These are phyloP conservation scores for Diloba caeruleocephala DNA, from an alignment of 2,888 invertebrate genomes.

Conservation along the genomic window DNA sequence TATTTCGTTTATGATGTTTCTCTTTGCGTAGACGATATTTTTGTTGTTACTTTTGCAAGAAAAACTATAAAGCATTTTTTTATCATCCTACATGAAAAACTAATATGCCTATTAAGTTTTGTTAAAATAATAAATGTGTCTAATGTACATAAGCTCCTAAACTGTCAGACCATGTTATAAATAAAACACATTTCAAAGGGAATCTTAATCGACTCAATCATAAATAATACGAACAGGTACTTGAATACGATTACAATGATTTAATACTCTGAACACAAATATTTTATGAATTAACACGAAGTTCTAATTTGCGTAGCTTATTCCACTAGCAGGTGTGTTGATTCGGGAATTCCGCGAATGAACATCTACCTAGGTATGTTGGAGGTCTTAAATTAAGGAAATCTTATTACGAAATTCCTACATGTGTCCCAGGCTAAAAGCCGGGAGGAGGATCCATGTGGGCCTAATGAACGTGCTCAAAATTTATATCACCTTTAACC, in stretches of 20 bases:
- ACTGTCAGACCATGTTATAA: neutral
- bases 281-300: slow-evolving; percentile 28
- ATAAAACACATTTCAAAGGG: neutral
- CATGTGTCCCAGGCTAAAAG: slow-evolving; percentile 84
- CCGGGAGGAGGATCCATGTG: slow-evolving; percentile 72
- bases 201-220: slow-evolving; percentile 3
- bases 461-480: slow-evolving; percentile 85
- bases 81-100: no score
- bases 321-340: slow-evolving; percentile 52
- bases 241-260: slow-evolving; percentile 36
- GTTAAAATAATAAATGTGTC: no score
- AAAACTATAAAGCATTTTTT: no score
- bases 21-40: no score
- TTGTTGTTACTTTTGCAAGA: no score
- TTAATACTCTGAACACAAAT: slow-evolving; percentile 10
- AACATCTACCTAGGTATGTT: slow-evolving; percentile 54
- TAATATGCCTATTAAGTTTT: no score
- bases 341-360: slow-evolving; percentile 59
- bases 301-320: slow-evolving; percentile 39
- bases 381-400: slow-evolving; percentile 84
- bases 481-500: slow-evolving; percentile 86
- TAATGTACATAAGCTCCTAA: no score
- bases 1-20: no score
- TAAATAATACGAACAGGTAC: slow-evolving; percentile 3
- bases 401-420: slow-evolving; percentile 88